phyloP scores from a whole-genome alignment of 2,888 invertebrate genomes.

The Aphidoletes aphidimyza region DNA sequence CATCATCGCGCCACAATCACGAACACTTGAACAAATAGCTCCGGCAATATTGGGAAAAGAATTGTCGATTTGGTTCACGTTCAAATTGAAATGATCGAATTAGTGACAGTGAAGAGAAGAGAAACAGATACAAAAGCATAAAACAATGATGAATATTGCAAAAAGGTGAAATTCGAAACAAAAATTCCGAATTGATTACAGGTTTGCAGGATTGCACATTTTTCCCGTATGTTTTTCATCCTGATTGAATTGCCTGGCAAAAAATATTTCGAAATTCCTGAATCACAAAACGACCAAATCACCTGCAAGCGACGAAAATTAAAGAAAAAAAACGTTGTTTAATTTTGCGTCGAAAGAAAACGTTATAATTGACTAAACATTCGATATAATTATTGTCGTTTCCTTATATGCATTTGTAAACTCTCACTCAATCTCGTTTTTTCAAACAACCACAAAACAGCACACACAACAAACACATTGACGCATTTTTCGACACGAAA shows the following conservation, averaged over 20 bases:
- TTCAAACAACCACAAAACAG: neutral
- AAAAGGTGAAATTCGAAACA: neutral
- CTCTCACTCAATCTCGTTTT: neutral
- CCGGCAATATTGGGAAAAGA: neutral
- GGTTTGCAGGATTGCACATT: no score
- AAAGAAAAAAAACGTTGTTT: neutral
- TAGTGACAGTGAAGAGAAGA: neutral
- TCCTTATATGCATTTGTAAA: neutral
- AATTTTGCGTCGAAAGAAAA: slow-evolving; percentile 21
- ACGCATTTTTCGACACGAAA: neutral
- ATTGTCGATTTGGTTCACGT: neutral
- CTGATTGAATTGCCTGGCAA: neutral
- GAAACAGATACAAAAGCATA: neutral
- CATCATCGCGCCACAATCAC: no score
- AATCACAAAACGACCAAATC: neutral
- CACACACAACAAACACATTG: neutral
- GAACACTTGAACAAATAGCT: neutral
- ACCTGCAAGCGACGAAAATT: neutral
- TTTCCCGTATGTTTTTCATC: neutral
- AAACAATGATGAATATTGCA: neutral
- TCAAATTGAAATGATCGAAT: neutral
- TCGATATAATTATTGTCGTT: slow-evolving; percentile 10
- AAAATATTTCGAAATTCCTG: neutral
- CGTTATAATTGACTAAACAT: neutral
- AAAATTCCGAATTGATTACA: slow-evolving; percentile 12